These are phyloP conservation scores for Turdus rufiventris DNA, from an alignment of 2,113 vertebrate genomes.

Conservation along the genomic window DNA sequence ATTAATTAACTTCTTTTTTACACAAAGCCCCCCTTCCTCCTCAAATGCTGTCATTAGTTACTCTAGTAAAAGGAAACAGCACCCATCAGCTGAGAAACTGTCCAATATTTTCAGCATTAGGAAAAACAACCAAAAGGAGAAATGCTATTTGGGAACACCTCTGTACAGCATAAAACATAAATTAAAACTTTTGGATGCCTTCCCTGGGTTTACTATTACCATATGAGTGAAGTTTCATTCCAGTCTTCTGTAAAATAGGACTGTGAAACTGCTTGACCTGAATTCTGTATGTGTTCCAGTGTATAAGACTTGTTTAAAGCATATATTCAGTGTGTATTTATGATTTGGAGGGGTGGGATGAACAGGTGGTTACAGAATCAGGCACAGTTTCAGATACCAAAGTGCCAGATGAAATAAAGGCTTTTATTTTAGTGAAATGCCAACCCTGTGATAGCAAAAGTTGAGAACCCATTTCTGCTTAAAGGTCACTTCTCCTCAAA, in stretches of 20 bases:
- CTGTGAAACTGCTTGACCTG: neutral
- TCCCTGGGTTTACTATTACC: neutral
- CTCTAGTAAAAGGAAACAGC: neutral
- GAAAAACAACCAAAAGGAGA: neutral
- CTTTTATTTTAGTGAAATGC: slow-evolving; percentile 19
- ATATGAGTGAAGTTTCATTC: neutral
- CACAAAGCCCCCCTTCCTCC: neutral
- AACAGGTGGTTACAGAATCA: neutral
- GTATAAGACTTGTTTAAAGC: neutral
- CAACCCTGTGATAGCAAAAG: neutral
- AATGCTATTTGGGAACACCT: neutral
- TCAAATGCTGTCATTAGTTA: slow-evolving; percentile 37
- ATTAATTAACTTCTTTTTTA: slow-evolving; percentile 61
- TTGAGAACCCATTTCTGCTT: slow-evolving; percentile 1
- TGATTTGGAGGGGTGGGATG: neutral
- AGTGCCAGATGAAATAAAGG: neutral
- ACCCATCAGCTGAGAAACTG: neutral
- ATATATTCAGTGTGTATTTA: neutral
- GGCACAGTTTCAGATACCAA: neutral
- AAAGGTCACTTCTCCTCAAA: slow-evolving; percentile 27
- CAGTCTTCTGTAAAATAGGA: neutral
- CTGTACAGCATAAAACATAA: neutral
- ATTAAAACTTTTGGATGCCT: neutral
- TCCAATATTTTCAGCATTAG: neutral
- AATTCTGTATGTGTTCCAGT: neutral